These are phyloP conservation scores for Halichoerus grypus DNA, from an alignment of 2,113 vertebrate genomes.

Conservation along the genomic window DNA sequence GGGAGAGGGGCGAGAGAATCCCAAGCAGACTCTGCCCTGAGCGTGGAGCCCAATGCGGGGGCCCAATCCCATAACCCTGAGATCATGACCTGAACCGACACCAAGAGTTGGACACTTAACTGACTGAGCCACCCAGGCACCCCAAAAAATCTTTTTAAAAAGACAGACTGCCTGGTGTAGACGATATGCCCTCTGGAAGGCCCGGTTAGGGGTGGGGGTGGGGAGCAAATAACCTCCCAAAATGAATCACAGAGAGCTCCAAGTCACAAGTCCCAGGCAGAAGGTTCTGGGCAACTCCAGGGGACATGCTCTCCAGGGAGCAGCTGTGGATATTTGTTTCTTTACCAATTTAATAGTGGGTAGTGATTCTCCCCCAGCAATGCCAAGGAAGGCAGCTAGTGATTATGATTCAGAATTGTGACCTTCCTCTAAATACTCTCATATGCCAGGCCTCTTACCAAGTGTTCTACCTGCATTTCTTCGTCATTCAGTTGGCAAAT, in stretches of 20 bases:
- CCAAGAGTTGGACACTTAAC: not conserved
- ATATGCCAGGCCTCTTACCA: not conserved
- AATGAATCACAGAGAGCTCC: not conserved
- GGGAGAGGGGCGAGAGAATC: not conserved
- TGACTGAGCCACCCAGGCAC: not conserved
- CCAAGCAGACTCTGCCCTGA: not conserved
- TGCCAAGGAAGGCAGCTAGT: not conserved
- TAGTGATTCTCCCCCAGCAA: not conserved
- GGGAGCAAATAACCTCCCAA: not conserved
- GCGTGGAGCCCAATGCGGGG: not conserved
- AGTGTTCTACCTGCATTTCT: not conserved
- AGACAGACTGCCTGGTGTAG: not conserved
- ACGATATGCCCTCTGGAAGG: not conserved
- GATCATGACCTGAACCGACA: not conserved
- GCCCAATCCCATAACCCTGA: not conserved
- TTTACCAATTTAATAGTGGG: not conserved
- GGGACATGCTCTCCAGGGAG: no score
- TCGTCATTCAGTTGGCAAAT: not conserved
- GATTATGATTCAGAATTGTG: not conserved
- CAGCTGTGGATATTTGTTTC: not conserved
- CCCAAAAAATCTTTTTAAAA: not conserved
- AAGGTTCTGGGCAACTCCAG: not conserved
- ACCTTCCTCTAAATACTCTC: not conserved
- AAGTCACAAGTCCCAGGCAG: not conserved
- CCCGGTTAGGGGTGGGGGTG: accelerated